phyloP scores from a whole-genome alignment of 2,797 vertebrate species.

The Champsocephalus gunnari region DNA sequence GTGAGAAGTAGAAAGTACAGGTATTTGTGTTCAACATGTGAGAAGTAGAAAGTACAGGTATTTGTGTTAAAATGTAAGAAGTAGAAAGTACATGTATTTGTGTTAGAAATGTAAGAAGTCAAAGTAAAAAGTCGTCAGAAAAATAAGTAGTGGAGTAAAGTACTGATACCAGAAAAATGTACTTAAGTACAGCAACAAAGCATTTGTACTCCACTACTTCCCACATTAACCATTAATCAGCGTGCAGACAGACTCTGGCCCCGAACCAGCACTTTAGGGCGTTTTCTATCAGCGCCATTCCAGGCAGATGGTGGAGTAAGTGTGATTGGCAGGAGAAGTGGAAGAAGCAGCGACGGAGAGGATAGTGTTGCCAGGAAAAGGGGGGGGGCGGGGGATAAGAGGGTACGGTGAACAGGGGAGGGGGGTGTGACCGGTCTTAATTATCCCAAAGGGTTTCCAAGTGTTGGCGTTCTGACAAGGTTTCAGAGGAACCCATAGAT shows the following conservation, averaged over 20 bases:
- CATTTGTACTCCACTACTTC: too few relatives aligned
- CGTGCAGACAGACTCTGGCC: conserved; percentile 52
- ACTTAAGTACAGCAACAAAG: too few relatives aligned
- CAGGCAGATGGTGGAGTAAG: conserved; percentile 74
- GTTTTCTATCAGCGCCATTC: conserved; percentile 73
- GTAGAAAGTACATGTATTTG: too few relatives aligned
- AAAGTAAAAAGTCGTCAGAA: too few relatives aligned
- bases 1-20: too few relatives aligned
- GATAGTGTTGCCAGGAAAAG: conserved; percentile 68
- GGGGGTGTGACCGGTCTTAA: conserved; percentile 68
- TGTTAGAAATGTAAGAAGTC: too few relatives aligned
- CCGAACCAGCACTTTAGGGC: conserved; percentile 65
- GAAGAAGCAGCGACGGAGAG: conserved; percentile 47
- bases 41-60: too few relatives aligned
- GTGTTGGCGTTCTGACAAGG: conserved; percentile 55
- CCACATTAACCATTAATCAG: conserved; percentile 53
- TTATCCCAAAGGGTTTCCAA: conserved; percentile 74
- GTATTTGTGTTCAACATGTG: too few relatives aligned
- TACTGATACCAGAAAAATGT: too few relatives aligned
- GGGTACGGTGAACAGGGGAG: conserved; percentile 25
- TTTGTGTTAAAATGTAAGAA: too few relatives aligned
- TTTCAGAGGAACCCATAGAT: conserved; percentile 19
- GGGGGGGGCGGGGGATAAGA: conserved; percentile 20
- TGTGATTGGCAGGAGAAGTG: conserved; percentile 73
- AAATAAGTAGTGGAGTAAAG: too few relatives aligned